Evolutionary conservation across 2,888 invertebrate genomes (phyloP), one percentile per base, ranked within the genome.

Genomic region (Orchesella flavescens): DNA sequence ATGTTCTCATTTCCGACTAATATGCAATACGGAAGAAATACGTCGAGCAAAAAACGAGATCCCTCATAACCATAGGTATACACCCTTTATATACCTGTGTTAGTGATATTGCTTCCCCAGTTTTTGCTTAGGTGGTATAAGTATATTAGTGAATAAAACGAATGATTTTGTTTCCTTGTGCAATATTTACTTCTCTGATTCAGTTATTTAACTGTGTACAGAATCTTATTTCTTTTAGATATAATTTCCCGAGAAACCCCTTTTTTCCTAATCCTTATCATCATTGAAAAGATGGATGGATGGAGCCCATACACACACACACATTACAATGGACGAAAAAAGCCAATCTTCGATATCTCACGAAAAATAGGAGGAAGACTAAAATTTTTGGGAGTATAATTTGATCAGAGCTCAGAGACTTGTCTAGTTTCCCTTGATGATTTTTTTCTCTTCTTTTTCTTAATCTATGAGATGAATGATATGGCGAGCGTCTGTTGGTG

Each of bases 391-490:
- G 72, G 78, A 83, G 83, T 73, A 83, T 83, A 83, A 83, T 83
- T 83, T 83, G 83, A 83, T 83, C 83, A 83, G 83, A 77, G 72
- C 65, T 83, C 78, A 77, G 66, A 74, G 83, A 83, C 78, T 78
- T 83, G 78, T 83, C 78, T 73, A 73, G 78, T 73, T 77, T 78
- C 78, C 78, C 77, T 34, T 83, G 83, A 83, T 83, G 77, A 78
- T 83, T 83, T 83, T 75, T 83, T 75, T 69, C n/a, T 34, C 34
- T 34, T 34, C 34, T 2, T 73, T 78, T 78, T 83, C 83, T 77
- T 83, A 83, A 83, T 83, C 83, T 83, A 78, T 74, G 68, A 78
- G 83, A 83, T 83, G 83, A 83, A 77, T 83, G 83, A 83, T 83
- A 83, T 78, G 72, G 78, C 43, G 73, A 78, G 73, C 83, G 68